These are phyloP conservation scores for Hafferia zeledoni DNA, from an alignment of 2,797 vertebrate species.

Conservation along the genomic window DNA sequence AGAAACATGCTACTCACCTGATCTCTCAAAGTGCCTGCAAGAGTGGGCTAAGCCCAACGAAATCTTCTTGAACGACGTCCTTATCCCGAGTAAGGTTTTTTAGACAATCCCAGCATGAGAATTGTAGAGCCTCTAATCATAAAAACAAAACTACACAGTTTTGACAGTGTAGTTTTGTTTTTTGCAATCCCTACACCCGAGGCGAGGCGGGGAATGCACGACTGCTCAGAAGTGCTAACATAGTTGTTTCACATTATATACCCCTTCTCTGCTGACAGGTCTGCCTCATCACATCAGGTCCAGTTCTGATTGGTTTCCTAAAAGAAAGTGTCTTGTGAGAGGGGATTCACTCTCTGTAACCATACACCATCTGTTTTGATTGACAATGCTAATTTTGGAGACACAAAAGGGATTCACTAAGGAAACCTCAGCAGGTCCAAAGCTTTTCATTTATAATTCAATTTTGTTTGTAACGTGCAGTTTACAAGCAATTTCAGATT, in stretches of 20 bases:
- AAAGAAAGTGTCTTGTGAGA: conserved; percentile 73
- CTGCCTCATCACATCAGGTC: conserved; percentile 67
- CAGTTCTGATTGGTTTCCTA: conserved; percentile 79
- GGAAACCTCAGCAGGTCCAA: conserved; percentile 17
- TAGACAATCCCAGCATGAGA: conserved; percentile 91
- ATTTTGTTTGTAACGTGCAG: background rate
- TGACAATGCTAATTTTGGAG: conserved; percentile 74
- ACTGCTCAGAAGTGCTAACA: conserved; percentile 93
- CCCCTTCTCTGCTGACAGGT: conserved; percentile 75
- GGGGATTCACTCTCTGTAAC: conserved; percentile 77
- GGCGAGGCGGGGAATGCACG: conserved; percentile 98
- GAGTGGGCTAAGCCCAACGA: conserved; percentile 89
- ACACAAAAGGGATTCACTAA: conserved; percentile 58
- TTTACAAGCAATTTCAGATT: background rate
- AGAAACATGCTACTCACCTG: conserved; percentile 86
- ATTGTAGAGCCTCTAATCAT: conserved; percentile 86
- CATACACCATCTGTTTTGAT: conserved; percentile 76
- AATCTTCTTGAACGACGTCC: conserved; percentile 83
- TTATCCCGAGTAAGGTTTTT: conserved; percentile 84
- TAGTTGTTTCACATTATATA: conserved; percentile 86
- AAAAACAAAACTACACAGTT: conserved; percentile 91
- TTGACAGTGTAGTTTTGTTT: conserved; percentile 92
- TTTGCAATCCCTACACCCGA: conserved; percentile 98
- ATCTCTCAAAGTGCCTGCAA: conserved; percentile 87
- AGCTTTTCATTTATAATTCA: conserved; percentile 25